Evolutionary conservation across 1,140 invertebrate species (phyloP).

Genomic region (Drosophila equinoxialis): DNA sequence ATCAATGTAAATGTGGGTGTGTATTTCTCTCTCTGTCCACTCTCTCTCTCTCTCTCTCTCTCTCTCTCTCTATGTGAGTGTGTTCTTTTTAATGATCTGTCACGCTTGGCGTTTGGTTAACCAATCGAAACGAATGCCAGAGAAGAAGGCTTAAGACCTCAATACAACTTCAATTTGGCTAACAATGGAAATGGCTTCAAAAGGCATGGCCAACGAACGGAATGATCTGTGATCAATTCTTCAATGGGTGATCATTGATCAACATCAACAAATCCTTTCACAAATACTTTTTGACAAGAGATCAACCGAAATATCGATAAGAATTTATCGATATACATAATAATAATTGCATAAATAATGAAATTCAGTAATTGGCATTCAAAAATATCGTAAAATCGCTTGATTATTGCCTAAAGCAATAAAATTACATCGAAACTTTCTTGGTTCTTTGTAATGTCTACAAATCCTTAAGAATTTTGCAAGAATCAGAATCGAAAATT

Average conservation of each 20-base stretch:
- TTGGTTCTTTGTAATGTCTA: too few species aligned
- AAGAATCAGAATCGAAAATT: background rate
- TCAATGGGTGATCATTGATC: background rate
- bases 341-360: too few species aligned
- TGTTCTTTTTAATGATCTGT: constrained; percentile 38
- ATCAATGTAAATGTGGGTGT: constrained; percentile 22
- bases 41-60: background rate
- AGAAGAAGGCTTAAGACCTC: constrained; percentile 39
- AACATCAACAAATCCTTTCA: background rate
- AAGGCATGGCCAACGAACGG: background rate
- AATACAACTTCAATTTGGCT: constrained; percentile 39
- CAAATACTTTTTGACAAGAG: background rate
- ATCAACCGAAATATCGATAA: too few species aligned
- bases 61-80: constrained; percentile 18
- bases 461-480: too few species aligned
- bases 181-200: constrained; percentile 21
- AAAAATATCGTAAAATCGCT: background rate
- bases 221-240: background rate
- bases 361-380: too few species aligned
- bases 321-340: too few species aligned
- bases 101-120: constrained; percentile 25
- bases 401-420: background rate
- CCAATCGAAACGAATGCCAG: constrained; percentile 43
- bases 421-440: too few species aligned
- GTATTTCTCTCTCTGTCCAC: background rate